A percentile compares a stretch with the other conserved stretches of the same genome.
Conservation (phyloP, 2,888 invertebrate species). For the Lasioglossum vierecki region DNA sequence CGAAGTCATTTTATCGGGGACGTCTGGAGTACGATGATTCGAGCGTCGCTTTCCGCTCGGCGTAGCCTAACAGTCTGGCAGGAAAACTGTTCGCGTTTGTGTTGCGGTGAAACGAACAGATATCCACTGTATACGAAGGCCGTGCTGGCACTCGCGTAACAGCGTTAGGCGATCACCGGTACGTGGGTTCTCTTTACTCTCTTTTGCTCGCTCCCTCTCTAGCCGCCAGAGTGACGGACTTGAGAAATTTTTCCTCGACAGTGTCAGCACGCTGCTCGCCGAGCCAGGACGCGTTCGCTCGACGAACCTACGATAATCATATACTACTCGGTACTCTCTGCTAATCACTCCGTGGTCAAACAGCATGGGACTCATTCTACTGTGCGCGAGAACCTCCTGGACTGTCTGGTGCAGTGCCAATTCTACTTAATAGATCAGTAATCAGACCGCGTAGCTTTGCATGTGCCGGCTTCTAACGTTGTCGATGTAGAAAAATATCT, state of each 20-base stretch:
- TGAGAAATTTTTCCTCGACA: slow-evolving; percentile 14
- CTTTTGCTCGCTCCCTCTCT: background rate
- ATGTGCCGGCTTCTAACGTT: background rate
- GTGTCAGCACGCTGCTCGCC: slow-evolving; percentile 33
- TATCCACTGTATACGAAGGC: slow-evolving; percentile 9
- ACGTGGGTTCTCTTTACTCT: slow-evolving; percentile 34
- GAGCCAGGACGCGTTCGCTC: background rate
- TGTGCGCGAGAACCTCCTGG: background rate
- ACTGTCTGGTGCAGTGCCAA: background rate
- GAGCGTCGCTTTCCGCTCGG: background rate
- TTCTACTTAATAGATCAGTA: background rate
- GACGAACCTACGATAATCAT: background rate
- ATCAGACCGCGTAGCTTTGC: background rate
- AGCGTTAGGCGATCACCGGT: background rate
- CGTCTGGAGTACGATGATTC: slow-evolving; percentile 6
- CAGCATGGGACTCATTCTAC: background rate
- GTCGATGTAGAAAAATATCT: background rate
- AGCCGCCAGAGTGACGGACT: background rate
- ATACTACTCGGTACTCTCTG: background rate
- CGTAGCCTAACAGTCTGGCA: background rate
- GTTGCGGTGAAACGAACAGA: background rate
- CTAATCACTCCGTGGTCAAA: background rate
- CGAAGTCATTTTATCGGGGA: slow-evolving; percentile 43
- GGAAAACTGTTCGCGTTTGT: background rate
- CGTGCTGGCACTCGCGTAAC: slow-evolving; percentile 2